A percentile compares a stretch with the other conserved stretches of the same genome.
These are phyloP conservation scores for Sphenopsis melanotis DNA, from an alignment of 2,797 vertebrate species.

Conservation along the genomic window DNA sequence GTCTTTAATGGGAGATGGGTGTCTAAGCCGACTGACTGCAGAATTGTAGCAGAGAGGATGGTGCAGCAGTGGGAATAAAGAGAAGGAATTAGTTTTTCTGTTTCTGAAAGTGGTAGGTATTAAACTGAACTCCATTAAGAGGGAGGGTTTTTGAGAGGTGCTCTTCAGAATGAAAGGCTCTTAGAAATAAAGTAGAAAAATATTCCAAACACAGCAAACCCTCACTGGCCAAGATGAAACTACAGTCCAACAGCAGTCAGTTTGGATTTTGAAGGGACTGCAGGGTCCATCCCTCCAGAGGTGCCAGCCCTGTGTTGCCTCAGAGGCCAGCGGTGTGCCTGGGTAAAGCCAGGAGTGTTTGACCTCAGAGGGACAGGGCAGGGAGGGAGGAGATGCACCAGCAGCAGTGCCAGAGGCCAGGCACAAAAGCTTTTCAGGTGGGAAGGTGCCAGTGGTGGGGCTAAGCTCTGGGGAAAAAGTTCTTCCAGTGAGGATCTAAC, in stretches of 20 bases:
- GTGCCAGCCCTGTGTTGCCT: accelerated
- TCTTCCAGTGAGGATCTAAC: background rate
- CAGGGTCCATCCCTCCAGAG: accelerated
- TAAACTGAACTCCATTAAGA: accelerated
- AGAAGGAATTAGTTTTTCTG: background rate
- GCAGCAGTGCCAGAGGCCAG: background rate
- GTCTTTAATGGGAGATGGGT: accelerated
- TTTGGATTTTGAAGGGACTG: background rate
- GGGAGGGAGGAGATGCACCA: accelerated
- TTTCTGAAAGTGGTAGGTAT: background rate
- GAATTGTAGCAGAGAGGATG: accelerated
- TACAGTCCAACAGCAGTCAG: no score
- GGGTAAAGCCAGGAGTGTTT: background rate
- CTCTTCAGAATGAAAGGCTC: background rate
- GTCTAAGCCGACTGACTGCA: background rate
- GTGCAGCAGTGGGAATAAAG: background rate
- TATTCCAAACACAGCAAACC: background rate
- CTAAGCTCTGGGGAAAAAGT: background rate
- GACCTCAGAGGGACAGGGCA: background rate
- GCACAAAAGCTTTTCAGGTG: background rate
- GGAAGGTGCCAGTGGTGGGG: background rate
- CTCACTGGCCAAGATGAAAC: background rate
- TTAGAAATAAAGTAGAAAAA: background rate
- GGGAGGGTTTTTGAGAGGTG: background rate
- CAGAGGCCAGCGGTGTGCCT: accelerated